Evolutionary conservation across 2,113 vertebrate species (phyloP).

Genomic region (Pleuronectes platessa): DNA sequence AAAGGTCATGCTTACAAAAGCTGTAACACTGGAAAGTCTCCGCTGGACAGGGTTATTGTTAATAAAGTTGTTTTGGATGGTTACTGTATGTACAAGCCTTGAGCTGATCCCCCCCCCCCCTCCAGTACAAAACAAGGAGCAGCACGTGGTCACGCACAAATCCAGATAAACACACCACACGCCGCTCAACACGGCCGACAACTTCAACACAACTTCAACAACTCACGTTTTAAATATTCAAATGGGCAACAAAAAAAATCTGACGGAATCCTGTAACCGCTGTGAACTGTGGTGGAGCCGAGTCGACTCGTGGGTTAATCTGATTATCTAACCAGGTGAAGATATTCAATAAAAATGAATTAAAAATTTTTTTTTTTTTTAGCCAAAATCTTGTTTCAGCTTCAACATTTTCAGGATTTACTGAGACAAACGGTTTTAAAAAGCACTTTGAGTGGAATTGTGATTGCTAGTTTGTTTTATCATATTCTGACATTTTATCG

Average conservation of each 20-base stretch:
- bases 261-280: too few relatives aligned
- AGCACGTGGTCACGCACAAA: conserved; percentile 50
- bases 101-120: conserved; percentile 11
- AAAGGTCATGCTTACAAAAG: conserved; percentile 60
- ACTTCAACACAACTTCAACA: too few relatives aligned
- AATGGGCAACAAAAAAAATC: too few relatives aligned
- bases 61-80: conserved; percentile 56
- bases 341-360: not conserved
- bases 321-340: not conserved
- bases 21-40: conserved; percentile 27
- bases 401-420: too few relatives aligned
- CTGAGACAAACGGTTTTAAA: too few relatives aligned
- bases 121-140: conserved; percentile 63
- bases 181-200: not conserved
- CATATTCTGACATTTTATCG: too few relatives aligned
- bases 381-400: not conserved
- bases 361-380: not conserved
- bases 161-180: too few relatives aligned
- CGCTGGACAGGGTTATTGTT: conserved; percentile 38
- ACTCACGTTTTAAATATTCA: not conserved
- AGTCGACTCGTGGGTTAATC: not conserved
- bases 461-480: too few relatives aligned
- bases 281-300: too few relatives aligned
- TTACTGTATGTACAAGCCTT: conserved; percentile 56
- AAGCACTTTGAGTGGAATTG: too few relatives aligned